These are phyloP conservation scores for Cephus rjabovi DNA, from an alignment of 2,888 invertebrate species.

Conservation along the genomic window DNA sequence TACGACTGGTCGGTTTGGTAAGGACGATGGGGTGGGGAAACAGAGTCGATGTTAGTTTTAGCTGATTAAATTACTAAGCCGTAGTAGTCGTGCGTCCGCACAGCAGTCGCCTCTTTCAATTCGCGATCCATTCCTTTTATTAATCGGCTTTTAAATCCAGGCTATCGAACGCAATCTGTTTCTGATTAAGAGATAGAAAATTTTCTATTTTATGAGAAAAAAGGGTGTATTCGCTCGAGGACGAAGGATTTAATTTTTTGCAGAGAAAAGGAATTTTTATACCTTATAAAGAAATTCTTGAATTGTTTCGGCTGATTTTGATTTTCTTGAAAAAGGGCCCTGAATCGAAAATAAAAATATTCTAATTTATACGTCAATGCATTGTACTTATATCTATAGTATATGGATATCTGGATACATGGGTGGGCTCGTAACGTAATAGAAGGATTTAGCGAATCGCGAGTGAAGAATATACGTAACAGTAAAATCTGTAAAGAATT, in stretches of 20 bases:
- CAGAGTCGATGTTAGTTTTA: slow-evolving; percentile 64
- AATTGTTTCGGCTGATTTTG: background rate
- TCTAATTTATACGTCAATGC: slow-evolving; percentile 48
- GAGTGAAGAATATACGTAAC: slow-evolving; percentile 34
- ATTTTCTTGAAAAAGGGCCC: background rate
- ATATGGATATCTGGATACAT: background rate
- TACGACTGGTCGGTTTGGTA: slow-evolving; percentile 40
- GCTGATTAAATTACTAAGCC: slow-evolving; percentile 67
- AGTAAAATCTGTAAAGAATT: slow-evolving; percentile 11
- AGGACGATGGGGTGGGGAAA: slow-evolving; percentile 31
- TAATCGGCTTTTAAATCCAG: slow-evolving; percentile 47
- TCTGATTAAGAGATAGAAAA: background rate
- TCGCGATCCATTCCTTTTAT: slow-evolving; percentile 59
- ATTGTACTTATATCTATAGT: background rate
- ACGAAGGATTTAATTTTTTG: background rate
- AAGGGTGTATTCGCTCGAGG: background rate
- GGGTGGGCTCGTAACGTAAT: background rate
- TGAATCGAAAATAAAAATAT: slow-evolving; percentile 37
- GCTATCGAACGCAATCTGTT: background rate
- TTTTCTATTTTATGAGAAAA: background rate
- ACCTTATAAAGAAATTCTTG: background rate
- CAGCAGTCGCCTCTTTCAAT: slow-evolving; percentile 52
- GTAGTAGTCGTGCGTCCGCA: slow-evolving; percentile 58
- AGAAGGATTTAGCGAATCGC: background rate
- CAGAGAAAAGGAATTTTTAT: background rate